These are phyloP conservation scores for Grammatotria lemairii DNA, from an alignment of 2,113 vertebrate genomes.

Conservation along the genomic window DNA sequence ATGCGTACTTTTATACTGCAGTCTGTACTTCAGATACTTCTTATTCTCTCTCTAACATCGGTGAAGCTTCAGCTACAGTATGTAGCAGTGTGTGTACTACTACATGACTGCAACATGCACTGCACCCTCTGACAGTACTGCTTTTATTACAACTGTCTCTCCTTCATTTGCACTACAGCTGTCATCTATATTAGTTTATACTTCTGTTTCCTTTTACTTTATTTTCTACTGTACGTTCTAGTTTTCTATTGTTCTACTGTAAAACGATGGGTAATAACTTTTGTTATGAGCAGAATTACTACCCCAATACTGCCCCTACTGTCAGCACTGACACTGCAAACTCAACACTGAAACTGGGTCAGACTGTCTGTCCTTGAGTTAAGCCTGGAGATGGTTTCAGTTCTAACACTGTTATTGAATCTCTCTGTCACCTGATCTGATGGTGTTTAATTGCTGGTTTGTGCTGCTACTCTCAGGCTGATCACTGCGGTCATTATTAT, in stretches of 20 bases:
- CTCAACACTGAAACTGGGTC: neutral
- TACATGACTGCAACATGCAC: neutral
- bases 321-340: neutral
- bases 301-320: rapidly evolving
- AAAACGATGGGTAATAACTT: neutral
- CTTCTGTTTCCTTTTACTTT: neutral
- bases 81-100: neutral
- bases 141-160: neutral
- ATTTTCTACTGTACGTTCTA: neutral
- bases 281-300: neutral
- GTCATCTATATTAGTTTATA: neutral
- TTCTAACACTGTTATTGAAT: neutral
- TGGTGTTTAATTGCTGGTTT: neutral
- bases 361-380: neutral
- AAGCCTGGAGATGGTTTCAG: neutral
- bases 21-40: rapidly evolving
- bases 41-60: neutral
- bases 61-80: neutral
- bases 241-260: neutral
- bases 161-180: neutral
- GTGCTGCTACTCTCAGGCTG: neutral
- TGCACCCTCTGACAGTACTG: neutral
- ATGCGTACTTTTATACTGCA: neutral
- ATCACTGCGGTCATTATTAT: rapidly evolving
- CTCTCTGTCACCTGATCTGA: neutral